Conservation (phyloP, 2,113 vertebrate species). For the Aldabrachelys gigantea region DNA sequence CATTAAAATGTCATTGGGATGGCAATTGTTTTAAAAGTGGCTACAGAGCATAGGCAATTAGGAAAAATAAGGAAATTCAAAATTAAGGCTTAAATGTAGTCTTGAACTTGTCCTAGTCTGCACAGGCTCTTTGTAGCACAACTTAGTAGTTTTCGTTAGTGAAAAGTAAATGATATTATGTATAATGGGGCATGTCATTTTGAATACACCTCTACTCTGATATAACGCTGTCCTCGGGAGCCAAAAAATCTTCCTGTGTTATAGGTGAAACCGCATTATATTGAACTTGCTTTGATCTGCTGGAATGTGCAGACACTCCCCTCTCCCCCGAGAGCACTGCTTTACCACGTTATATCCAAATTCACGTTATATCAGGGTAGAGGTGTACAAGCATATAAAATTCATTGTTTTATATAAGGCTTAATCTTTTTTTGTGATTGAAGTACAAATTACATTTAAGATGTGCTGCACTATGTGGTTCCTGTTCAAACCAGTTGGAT, state of each 20-base stretch:
- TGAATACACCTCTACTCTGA: not conserved
- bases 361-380: too few species aligned
- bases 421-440: not conserved
- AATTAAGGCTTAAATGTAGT: not conserved
- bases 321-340: too few species aligned
- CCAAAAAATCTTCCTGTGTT: too few species aligned
- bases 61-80: not conserved
- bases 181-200: not conserved
- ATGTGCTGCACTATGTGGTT: not conserved
- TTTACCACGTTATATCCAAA: too few species aligned
- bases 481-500: slow-evolving; percentile 28
- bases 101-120: not conserved
- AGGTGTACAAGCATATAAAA: not conserved
- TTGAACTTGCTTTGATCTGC: too few species aligned
- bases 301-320: too few species aligned
- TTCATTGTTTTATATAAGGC: not conserved
- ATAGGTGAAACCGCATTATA: too few species aligned
- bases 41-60: not conserved
- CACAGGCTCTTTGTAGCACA: not conserved
- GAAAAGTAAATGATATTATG: not conserved
- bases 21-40: not conserved
- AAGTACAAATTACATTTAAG: slow-evolving; percentile 13
- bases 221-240: too few species aligned
- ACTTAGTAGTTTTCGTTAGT: too few species aligned
- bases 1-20: not conserved